Base-by-base conservation (phyloP, 2,888 invertebrate species). In the Enchytraeus crypticus region DNA sequence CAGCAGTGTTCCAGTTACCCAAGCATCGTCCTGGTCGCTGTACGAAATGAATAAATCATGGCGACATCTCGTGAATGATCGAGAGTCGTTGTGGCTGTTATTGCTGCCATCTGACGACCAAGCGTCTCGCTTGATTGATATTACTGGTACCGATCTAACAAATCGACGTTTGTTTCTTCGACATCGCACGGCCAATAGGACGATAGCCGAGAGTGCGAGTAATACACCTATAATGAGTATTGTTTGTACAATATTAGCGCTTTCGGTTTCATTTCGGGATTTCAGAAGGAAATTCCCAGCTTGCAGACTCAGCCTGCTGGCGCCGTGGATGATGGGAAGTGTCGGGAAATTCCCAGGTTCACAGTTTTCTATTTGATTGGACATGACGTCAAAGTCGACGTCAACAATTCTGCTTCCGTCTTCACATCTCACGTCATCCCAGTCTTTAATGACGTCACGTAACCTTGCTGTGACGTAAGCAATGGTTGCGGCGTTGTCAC, bases 11-110 rank as follows among this genome's bases (percentile, higher is more conserved):
- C 60, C 54, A 11, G 60, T 60, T 4, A 60, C 60, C 55, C 54
- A 54, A 5, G 54, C 53, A 2, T 60, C 60, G 27, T 60, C 60
- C 32, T 47, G 26, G 18, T 60, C 60, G 49, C 60, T 45, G 55
- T 60, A 60, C 54, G 53, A 53, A 29, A 60, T 34, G 55, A 60
- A 60, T 21, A 54, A 47, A 49, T 60, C 60, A 3, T 57, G 29
- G 21, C 29, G n/a, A n/a, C n/a, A n/a, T n/a, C n/a, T n/a, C n/a
- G n/a, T 47, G 18, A 57, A 30, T n/a, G 43, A 14, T n/a, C n/a
- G 43, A 4, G 23, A 33, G 30, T 51, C 53, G 27, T 51, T 33
- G n/a, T 51, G 53, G 32, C 33, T 30, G 21, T 51, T 33, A 11
- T 32, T 27, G 32, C 33, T 51, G 21, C 32, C 14, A 30, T 33